These are phyloP conservation scores for Baryphthengus martii DNA, from an alignment of 2,113 vertebrate species.

Conservation along the genomic window DNA sequence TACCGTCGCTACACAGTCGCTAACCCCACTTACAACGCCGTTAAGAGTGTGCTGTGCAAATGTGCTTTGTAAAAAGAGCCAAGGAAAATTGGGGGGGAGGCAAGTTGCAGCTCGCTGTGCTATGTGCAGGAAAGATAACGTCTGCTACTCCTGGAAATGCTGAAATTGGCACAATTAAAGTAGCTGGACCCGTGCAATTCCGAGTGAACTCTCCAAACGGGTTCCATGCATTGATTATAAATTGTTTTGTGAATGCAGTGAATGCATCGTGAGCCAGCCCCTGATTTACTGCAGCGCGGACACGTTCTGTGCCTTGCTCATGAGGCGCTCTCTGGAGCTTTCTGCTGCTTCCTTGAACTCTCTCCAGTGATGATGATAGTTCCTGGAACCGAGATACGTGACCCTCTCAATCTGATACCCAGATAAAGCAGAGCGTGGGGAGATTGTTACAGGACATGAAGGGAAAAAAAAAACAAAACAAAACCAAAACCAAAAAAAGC, in stretches of 20 bases:
- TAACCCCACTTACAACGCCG: constrained; percentile 72
- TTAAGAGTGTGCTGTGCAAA: constrained; percentile 12
- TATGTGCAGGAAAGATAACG: neutral
- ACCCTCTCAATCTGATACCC: neutral
- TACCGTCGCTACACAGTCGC: constrained; percentile 71
- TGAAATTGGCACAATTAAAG: constrained; percentile 45
- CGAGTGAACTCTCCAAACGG: neutral
- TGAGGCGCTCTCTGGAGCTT: neutral
- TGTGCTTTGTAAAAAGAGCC: neutral
- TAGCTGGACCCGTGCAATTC: neutral
- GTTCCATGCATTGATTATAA: neutral
- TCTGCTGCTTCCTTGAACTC: neutral
- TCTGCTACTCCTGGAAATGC: constrained; percentile 21
- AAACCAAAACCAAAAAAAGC: neutral
- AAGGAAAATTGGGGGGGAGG: neutral
- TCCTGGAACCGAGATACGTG: neutral
- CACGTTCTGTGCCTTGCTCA: neutral
- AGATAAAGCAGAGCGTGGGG: neutral
- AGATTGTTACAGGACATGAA: neutral
- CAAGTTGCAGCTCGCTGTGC: neutral
- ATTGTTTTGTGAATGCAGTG: neutral
- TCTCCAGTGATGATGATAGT: neutral
- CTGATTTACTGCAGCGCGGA: neutral
- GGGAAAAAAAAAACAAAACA: no score
- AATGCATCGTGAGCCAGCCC: neutral